Conservation (phyloP, 2,888 invertebrate genomes). For the Erebia epiphron region DNA sequence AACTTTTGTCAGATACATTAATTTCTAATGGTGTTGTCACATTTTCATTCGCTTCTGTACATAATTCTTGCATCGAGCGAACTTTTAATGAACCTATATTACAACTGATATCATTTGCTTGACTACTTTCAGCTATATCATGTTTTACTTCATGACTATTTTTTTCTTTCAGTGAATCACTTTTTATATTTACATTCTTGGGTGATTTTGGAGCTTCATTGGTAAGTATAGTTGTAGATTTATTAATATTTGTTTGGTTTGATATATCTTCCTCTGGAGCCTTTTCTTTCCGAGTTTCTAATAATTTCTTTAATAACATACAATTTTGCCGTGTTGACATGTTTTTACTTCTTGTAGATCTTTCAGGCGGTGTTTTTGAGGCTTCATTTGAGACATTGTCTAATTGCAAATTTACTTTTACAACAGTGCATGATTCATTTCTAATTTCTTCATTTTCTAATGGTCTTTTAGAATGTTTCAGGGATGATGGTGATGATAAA, state of each 20-base stretch:
- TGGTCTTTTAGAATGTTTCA: conserved; percentile 18
- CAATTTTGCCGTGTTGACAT: conserved; percentile 58
- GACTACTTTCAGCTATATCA: conserved; percentile 44
- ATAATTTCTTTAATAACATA: conserved; percentile 70
- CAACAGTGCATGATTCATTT: conserved; percentile 22
- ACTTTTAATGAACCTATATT: conserved; percentile 43
- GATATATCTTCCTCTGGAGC: conserved; percentile 53
- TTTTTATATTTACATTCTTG: conserved; percentile 31
- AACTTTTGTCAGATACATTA: conserved; percentile 65
- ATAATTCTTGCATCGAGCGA: conserved; percentile 54
- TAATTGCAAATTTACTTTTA: conserved; percentile 22
- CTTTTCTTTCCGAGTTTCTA: conserved; percentile 67
- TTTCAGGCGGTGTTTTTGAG: conserved; percentile 27
- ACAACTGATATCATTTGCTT: conserved; percentile 35
- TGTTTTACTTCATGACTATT: conserved; percentile 28
- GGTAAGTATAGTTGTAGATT: conserved; percentile 44
- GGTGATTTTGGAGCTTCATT: conserved; percentile 31
- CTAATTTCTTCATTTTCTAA: conserved; percentile 21
- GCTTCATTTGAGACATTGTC: conserved; percentile 29
- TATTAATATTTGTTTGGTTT: conserved; percentile 46
- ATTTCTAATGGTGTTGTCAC: conserved; percentile 77
- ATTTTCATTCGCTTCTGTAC: conserved; percentile 59
- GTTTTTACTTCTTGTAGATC: conserved; percentile 34
- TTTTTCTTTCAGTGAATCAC: conserved; percentile 34
- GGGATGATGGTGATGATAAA: conserved; percentile 3